These are phyloP conservation scores for Alectoris magna DNA, from an alignment of 2,797 vertebrate genomes.

Conservation along the genomic window DNA sequence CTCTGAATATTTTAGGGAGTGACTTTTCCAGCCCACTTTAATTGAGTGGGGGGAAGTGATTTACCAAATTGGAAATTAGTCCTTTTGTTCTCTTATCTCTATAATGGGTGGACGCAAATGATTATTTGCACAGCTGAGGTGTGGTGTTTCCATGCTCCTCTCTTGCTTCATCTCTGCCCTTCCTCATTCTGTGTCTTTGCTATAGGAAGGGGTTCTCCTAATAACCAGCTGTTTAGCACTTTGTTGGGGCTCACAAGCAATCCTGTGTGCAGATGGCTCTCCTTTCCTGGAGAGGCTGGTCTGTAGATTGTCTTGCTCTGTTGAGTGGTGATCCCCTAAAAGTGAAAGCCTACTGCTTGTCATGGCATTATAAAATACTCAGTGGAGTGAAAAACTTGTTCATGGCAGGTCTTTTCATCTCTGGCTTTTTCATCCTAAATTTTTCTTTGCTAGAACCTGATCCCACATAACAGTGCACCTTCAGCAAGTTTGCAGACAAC, in stretches of 20 bases:
- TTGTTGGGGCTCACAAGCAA: background rate
- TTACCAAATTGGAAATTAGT: constrained; percentile 34
- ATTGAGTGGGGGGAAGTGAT: constrained; percentile 26
- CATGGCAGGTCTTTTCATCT: background rate
- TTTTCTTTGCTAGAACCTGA: background rate
- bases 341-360: background rate
- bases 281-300: background rate
- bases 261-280: background rate
- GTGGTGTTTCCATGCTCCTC: background rate
- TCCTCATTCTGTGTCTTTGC: background rate
- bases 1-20: constrained; percentile 67
- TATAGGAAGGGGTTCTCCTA: background rate
- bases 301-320: background rate
- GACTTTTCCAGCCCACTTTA: constrained; percentile 54
- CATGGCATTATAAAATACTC: background rate
- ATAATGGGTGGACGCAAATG: background rate
- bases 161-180: background rate
- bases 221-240: background rate
- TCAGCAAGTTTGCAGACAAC: too few species aligned
- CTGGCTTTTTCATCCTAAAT: background rate
- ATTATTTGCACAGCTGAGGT: background rate
- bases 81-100: constrained; percentile 7
- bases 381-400: background rate
- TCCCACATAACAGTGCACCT: too few species aligned
- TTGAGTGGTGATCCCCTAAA: background rate